Base-by-base conservation (phyloP, 2,888 invertebrate species). In the Creontiades dilutus region DNA sequence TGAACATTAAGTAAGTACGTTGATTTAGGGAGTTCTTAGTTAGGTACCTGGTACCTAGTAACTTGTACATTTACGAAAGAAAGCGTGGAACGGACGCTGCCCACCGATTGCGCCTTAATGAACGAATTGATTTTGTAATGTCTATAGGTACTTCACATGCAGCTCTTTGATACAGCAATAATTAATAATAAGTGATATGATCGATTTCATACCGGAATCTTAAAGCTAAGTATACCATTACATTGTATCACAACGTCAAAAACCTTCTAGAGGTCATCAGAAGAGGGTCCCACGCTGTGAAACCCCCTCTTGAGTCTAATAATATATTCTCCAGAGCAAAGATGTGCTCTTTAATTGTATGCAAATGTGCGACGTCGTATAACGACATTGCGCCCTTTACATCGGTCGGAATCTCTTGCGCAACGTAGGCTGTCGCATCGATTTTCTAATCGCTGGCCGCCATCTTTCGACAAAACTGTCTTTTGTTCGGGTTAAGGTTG, bases 291-390 rank as follows among this genome's bases (percentile, higher is more conserved):
- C 82, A 82, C 82, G 82, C 48, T 48, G 19, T 14, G 19, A 27
- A 19, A 82, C 82, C 78, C 12, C 75, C 75, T 76, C 37, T 46
- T 78, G 78, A 47, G n/a, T 78, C 78, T 46, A 78, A 78, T 78
- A 78, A 78, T 78, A 46, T 55, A 82, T 82, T 82, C 82, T 82
- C 19, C 52, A 48, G n/a, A 52, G 82, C 27, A 82, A 82, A 82
- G 82, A 82, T 82, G 82, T 82, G 82, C 82, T 82, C 82, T 82
- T 82, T 82, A 52, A 82, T 82, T 82, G 82, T 82, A 82, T 82
- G 82, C 82, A 82, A 82, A 82, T 82, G 48, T 27, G 23, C 14
- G 9, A 13, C 82, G 82, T 82, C 82, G 82, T 27, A 82, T 82
- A 52, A 82, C 82, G 82, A 82, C 82, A 82, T 82, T 52, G 82